Base-by-base conservation (phyloP, 35 echinoderm and acorn worm species). In the Heliocidaris tuberculata region DNA sequence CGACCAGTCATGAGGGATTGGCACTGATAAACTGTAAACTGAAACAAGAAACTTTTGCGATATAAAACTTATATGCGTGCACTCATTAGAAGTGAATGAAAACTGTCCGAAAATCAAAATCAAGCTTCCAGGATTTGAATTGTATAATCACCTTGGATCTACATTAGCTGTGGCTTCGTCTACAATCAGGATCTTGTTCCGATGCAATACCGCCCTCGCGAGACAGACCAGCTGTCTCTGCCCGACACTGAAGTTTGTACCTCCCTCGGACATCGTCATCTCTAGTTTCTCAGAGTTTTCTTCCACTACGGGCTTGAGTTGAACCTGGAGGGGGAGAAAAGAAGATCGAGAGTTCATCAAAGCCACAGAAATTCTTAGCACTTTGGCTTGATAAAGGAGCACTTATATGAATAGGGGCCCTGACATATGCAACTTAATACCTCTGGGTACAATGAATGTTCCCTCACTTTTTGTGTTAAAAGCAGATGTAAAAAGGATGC, bases 221-320 rank as follows among this genome's bases (percentile, higher is more conserved):
- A 96, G 94, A 47, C 96, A 96, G 47, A 96, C 86, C 13, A 96
- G 94, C 88, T 96, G 96, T 50, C 96, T 95, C 59, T 96, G 96
- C 11, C 96, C 96, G 15, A 96, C 96, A 48, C 96, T 96, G 92
- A 97, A 97, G 86, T 97, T 97, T 3, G 93, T 95, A 19, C 97
- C 97, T 42, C 97, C 97, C 70, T 98, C 97, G 30, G 95, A 49
- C 30, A 98, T 61, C 48, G 24, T 70, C 85, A 95, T 85, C 90
- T 98, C 96, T 30, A 98, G 90, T 50, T 97, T 97, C 16, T 96
- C 96, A 9, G 86, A 30, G 48, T 85, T 30, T 48, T 94, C 93
- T 49, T 96, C 92, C 3, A 90, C 54, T 10, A 35, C 94, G 0
- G 95, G 85, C 95, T 95, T 95, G 47, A 95, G 60, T 70, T 95